A percentile compares a stretch with the other conserved stretches of the same genome.
Evolutionary conservation across 2,888 invertebrate genomes (phyloP).

Genomic region (Aromia moschata): DNA sequence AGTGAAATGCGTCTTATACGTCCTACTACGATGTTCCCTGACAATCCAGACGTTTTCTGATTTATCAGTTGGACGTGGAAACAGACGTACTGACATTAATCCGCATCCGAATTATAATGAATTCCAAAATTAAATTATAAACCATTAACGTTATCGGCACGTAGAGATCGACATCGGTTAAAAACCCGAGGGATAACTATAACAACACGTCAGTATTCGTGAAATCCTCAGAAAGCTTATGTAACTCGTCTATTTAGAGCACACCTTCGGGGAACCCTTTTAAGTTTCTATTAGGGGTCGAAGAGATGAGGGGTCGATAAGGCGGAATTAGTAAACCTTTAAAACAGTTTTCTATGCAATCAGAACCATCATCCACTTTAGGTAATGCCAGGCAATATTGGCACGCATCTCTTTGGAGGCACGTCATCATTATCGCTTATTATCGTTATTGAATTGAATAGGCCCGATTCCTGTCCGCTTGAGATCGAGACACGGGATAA

Average conservation of each 20-base stretch:
- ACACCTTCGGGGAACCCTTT: slow-evolving; percentile 46
- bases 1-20: too few species aligned
- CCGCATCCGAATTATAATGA: slow-evolving; percentile 43
- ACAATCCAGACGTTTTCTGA: too few species aligned
- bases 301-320: slow-evolving; percentile 52
- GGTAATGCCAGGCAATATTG: slow-evolving; percentile 49
- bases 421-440: slow-evolving; percentile 47
- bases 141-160: slow-evolving; percentile 45
- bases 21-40: too few species aligned
- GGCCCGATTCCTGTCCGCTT: slow-evolving; percentile 46
- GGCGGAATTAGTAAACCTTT: slow-evolving; percentile 49
- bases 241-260: slow-evolving; percentile 44
- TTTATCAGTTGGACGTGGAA: background rate
- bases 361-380: slow-evolving; percentile 52
- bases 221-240: slow-evolving; percentile 44
- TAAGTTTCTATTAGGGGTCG: slow-evolving; percentile 46
- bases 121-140: slow-evolving; percentile 45
- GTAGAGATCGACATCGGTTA: slow-evolving; percentile 37
- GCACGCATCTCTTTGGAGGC: slow-evolving; percentile 45
- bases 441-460: slow-evolving; percentile 48
- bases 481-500: slow-evolving; percentile 42
- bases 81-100: slow-evolving; percentile 50
- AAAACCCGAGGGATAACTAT: slow-evolving; percentile 39
- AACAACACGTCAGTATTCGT: slow-evolving; percentile 42
- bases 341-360: slow-evolving; percentile 53